These are phyloP conservation scores for Chrysopilus asiliformis DNA, from an alignment of 2,888 invertebrate species.

Conservation along the genomic window DNA sequence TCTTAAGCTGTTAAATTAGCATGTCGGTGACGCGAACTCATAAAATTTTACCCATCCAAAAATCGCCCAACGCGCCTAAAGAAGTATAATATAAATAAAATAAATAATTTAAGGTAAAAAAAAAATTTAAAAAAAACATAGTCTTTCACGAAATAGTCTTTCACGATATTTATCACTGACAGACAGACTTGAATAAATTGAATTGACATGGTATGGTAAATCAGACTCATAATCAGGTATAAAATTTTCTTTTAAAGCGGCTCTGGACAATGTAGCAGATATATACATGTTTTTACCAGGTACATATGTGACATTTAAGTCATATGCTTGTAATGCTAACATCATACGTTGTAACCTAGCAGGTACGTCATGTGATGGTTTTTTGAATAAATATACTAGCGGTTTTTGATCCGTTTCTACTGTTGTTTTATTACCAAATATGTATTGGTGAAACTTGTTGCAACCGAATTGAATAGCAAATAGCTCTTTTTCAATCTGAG, in stretches of 20 bases:
- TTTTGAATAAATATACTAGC: slow-evolving; percentile 18
- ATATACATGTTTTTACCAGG: slow-evolving; percentile 21
- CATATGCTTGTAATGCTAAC: slow-evolving; percentile 19
- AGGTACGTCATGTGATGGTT: slow-evolving; percentile 14
- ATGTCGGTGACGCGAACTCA: no score
- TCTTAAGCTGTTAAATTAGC: no score
- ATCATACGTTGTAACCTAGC: slow-evolving; percentile 21
- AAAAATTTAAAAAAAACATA: no score
- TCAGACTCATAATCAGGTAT: background rate
- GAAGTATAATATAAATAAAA: no score
- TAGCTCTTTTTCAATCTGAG: slow-evolving; percentile 23
- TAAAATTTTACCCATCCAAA: no score
- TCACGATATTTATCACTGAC: slow-evolving; percentile 5
- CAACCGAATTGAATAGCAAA: slow-evolving; percentile 23
- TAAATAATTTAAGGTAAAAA: no score
- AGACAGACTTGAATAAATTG: no score
- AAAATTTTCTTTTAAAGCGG: slow-evolving; percentile 9
- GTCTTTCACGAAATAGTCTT: slow-evolving; percentile 4
- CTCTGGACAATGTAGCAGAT: slow-evolving; percentile 22
- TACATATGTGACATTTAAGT: slow-evolving; percentile 17
- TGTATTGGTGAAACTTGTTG: slow-evolving; percentile 21
- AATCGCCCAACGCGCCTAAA: no score
- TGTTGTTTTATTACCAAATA: slow-evolving; percentile 18
- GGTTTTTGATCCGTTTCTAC: slow-evolving; percentile 21
- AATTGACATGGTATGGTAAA: slow-evolving; percentile 4